Percentiles rank a stretch among this genome's conserved stretches.
These are phyloP conservation scores for Aurelia aurita complex sp. Pacific DNA, from an alignment of 30 jellyfish, hydroid and myxozoan species.

Conservation along the genomic window DNA sequence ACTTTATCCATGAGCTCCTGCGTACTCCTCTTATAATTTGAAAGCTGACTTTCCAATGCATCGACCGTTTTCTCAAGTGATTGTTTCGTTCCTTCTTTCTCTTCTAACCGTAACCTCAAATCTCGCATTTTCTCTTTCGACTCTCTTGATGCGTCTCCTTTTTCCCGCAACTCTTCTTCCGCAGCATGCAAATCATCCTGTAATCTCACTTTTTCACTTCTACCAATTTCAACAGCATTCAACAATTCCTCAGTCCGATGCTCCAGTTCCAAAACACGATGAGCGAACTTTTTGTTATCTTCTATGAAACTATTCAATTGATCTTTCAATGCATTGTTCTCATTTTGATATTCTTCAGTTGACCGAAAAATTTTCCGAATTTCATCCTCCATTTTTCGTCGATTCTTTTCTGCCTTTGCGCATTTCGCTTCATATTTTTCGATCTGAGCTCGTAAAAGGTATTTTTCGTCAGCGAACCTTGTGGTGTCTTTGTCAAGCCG, in stretches of 20 bases:
- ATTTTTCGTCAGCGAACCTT: conserved; percentile 70
- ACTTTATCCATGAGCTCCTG: conserved; percentile 66
- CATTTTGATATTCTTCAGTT: conserved; percentile 43
- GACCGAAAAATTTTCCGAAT: conserved; percentile 22
- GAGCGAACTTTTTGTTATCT: conserved; percentile 87
- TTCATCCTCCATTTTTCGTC: conserved; percentile 63
- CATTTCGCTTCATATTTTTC: conserved; percentile 60
- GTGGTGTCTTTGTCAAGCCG: conserved; percentile 26
- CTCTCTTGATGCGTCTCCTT: not conserved
- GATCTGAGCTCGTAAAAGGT: conserved; percentile 47
- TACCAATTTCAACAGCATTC: conserved; percentile 52
- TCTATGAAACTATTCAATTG: conserved; percentile 77
- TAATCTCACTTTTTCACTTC: conserved; percentile 56
- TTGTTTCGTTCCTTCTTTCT: conserved; percentile 52
- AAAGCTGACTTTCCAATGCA: conserved; percentile 52
- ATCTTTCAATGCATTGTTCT: conserved; percentile 53
- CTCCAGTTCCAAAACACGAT: conserved; percentile 78
- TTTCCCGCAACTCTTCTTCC: conserved; percentile 57
- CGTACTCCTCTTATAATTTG: conserved; percentile 45
- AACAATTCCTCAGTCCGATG: conserved; percentile 66
- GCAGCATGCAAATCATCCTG: conserved; percentile 54
- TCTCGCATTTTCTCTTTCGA: conserved; percentile 18
- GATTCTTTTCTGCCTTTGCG: conserved; percentile 48
- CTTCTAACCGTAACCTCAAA: conserved; percentile 44
- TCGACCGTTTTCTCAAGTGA: conserved; percentile 48